Base-by-base conservation (phyloP, 2,888 invertebrate species). In the Hydrotaea cyrtoneurina region DNA sequence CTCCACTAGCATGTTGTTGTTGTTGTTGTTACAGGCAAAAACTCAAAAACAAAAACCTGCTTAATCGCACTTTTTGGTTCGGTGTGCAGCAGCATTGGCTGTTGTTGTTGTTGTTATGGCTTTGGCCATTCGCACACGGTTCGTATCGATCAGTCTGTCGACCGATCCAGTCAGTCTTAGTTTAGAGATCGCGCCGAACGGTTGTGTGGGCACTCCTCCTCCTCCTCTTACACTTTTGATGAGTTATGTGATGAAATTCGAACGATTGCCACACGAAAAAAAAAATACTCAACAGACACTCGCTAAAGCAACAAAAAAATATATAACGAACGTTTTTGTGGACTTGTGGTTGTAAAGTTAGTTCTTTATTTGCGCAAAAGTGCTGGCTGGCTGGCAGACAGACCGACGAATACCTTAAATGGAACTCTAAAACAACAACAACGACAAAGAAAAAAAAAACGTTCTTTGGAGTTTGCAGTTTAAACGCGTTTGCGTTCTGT, bases 161-260 rank as follows among this genome's bases (percentile, higher is more conserved):
- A 21, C 69, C n/a, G n/a, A 11, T 23, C 21, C 55, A 57, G 36
- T 78, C 83, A 85, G 85, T 85, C 75, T 85, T 83, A 73, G 57
- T 80, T 80, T 83, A 80, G 82, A 75, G 85, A 80, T 85, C 82
- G 83, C 66, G 66, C 66, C 31, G 66, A 57, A 55, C 64, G 80
- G 85, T 85, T 83, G 82, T 80, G 11, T 57, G 26, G 26, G 13
- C 11, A n/a, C 73, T 21, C 64, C 43, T 43, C 15, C 23, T 31
- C 31, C 31, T 31, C 31, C 31, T 4, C 7, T 31, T 31, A 7
- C 31, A 7, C 31, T 21, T 26, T 4, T 13, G 19, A 50, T 46
- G 26, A n/a, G n/a, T n/a, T n/a, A 72, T 53, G 53, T 53, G 53
- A 46, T 39, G 53, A 72, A 71, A 50, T 17, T 71, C 23, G n/a